Evolutionary conservation across 2,113 vertebrate genomes (phyloP), one percentile per base, ranked within the genome.

Genomic region (Melanerpes aurifrons): DNA sequence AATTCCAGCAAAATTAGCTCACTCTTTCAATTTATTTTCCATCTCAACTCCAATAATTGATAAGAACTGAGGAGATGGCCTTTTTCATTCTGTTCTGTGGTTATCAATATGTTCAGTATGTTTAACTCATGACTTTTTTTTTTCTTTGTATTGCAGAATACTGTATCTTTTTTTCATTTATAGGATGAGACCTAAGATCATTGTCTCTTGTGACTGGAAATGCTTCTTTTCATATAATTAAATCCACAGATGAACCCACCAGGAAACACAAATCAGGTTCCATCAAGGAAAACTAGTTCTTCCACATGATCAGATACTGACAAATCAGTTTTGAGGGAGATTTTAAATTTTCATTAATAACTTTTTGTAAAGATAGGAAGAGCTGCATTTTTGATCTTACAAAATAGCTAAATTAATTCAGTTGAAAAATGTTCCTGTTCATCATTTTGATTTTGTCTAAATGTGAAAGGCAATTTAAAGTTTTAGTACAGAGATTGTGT

Each of bases 201-300:
- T 26, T 81, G 82, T 80, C 96, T 92, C 76, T 91, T 91, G 31
- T 94, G 70, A 75, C 61, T 68, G 75, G 69, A 50, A 93, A 82
- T 84, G 82, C 68, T 96, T 96, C 94, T 79, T 95, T 96, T 94
- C 53, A 83, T 86, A 77, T 93, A 96, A 96, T 96, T 93, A 96
- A 94, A 92, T 89, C 62, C 28, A 87, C 59, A 67, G 72, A 78
- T 94, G 73, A 96, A 76, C 37, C 50, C 81, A 93, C 75, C 24
- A 50, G 74, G 86, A 68, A 93, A 28, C 50, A 76, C 74, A 93
- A 82, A 82, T 95, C 92, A 77, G 57, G 28, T 92, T 96, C 40
- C 40, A 47, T 89, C 87, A 79, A 85, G 66, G 56, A 78, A 96
- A 95, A 64, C 62, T 87, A 48, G 58, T 93, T 14, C 4, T 88